Evolutionary conservation across 2,797 vertebrate species (phyloP).

Genomic region (Scomberomorus guttatus): DNA sequence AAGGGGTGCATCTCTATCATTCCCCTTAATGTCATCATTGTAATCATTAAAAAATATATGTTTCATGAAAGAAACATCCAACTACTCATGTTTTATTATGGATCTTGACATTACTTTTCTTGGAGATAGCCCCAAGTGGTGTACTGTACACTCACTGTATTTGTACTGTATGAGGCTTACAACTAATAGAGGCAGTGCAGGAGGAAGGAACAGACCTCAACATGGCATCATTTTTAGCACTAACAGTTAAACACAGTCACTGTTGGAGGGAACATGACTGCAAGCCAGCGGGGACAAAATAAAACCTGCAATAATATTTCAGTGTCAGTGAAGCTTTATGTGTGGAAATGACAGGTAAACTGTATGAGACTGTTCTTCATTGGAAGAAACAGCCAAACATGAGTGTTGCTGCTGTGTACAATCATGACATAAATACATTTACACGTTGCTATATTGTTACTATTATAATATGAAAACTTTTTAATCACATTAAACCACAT

Average conservation of each 20-base stretch:
- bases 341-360: conserved; percentile 9
- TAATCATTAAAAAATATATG: not conserved
- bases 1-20: not conserved
- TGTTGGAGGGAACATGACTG: not conserved
- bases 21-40: not conserved
- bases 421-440: too few relatives aligned
- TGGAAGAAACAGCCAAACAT: not conserved
- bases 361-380: too few relatives aligned
- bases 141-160: not conserved
- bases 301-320: conserved; percentile 6
- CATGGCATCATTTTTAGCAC: not conserved
- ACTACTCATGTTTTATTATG: not conserved
- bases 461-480: too few relatives aligned
- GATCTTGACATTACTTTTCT: conserved; percentile 5
- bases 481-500: too few relatives aligned
- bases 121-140: not conserved
- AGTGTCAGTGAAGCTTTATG: conserved; percentile 10
- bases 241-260: not conserved
- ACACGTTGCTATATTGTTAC: too few relatives aligned
- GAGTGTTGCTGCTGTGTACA: too few relatives aligned
- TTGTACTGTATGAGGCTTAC: not conserved
- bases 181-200: not conserved
- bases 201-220: not conserved
- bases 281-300: conserved; percentile 7
- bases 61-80: conserved; percentile 1